phyloP scores from a whole-genome alignment of 1,140 invertebrate species.

The Cecropterus lyciades region DNA sequence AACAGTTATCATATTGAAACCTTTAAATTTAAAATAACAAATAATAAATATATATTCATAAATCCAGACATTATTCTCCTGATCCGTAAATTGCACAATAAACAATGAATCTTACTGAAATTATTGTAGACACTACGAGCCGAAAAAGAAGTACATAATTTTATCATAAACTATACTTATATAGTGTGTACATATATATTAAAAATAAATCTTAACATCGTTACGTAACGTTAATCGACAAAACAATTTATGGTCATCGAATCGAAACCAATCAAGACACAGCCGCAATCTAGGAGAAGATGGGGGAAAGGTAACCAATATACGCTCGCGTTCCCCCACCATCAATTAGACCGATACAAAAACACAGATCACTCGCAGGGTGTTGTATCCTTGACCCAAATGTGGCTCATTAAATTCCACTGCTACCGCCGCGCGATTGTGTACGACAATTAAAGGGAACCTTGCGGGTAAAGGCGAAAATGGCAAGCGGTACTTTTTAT shows the following conservation, averaged over 20 bases:
- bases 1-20: too few species aligned
- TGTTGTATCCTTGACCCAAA: slow-evolving; percentile 63
- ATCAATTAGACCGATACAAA: slow-evolving; percentile 44
- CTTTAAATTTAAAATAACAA: too few species aligned
- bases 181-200: too few species aligned
- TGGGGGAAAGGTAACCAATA: slow-evolving; percentile 2
- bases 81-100: too few species aligned
- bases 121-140: too few species aligned
- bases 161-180: too few species aligned
- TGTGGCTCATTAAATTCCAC: slow-evolving; percentile 68
- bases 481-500: slow-evolving; percentile 54
- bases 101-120: too few species aligned
- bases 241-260: neutral
- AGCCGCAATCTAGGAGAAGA: neutral
- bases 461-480: slow-evolving; percentile 49
- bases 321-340: neutral
- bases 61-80: too few species aligned
- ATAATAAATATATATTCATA: too few species aligned
- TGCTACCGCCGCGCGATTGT: slow-evolving; percentile 54
- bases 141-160: too few species aligned
- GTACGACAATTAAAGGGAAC: slow-evolving; percentile 62
- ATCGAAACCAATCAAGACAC: neutral
- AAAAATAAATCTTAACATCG: too few species aligned
- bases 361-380: slow-evolving; percentile 41
- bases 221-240: neutral